Evolutionary conservation across 2,797 vertebrate species (phyloP), one percentile per base, ranked within the genome.

Genomic region (Austrolebias charrua): DNA sequence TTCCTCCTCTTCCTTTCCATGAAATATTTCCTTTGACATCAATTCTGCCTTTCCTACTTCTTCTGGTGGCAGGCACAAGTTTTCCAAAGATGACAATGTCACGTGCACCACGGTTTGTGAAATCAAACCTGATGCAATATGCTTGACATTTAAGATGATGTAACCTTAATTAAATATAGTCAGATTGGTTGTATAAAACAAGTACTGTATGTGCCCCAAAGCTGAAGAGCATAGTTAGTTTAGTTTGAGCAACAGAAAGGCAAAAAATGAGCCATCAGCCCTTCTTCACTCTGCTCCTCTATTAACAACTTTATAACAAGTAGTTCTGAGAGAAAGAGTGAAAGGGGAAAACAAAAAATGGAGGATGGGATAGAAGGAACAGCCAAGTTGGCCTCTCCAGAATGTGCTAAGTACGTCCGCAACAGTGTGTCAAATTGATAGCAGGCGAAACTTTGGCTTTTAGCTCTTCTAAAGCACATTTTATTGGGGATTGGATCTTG

Each of bases 371-470:
- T 75, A 60, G 49, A 43, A 71, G 71, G 49, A 59, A 75, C 58
- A 50, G 69, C 73, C 61, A 80, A 82, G 71, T 82, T 78, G 72
- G 81, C 67, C 60, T 59, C 88, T 89, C 72, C 75, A 84, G 76
- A 78, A 71, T 71, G 77, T 73, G 74, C 69, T 78, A 65, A 74
- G 84, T 87, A 63, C 83, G 84, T 84, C 78, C 79, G 86, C 78
- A 83, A 78, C 50, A 67, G 79, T 78, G 81, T 62, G 33, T 86
- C 83, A 83, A 91, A 91, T 87, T 86, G 85, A 89, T 88, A 74
- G 75, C 88, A 90, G 89, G 66, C 80, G 57, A 76, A 56, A 53
- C 15, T 82, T 80, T 85, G 78, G 80, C 79, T 64, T 52, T 66
- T 51, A 56, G 65, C 35, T 75, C 50, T 62, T 71, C 62, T 47